These are phyloP conservation scores for Choloepus didactylus DNA, from an alignment of 2,797 vertebrate species.

Conservation along the genomic window DNA sequence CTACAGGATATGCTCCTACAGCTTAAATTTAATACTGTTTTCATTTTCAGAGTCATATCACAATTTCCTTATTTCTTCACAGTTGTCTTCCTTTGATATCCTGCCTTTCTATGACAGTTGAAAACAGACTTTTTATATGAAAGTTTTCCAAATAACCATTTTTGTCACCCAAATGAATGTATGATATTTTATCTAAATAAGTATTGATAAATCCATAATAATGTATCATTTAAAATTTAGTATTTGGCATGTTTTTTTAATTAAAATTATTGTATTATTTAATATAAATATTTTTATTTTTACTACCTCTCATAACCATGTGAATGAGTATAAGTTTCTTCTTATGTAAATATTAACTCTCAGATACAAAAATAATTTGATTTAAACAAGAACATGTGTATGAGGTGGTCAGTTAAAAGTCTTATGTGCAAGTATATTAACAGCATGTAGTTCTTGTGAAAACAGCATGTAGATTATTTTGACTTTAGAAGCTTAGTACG, in stretches of 20 bases:
- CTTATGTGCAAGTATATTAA: not conserved
- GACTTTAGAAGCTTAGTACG: not conserved
- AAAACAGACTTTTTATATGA: not conserved
- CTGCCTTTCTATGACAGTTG: not conserved
- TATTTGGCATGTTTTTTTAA: not conserved
- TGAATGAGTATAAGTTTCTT: not conserved
- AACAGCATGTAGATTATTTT: not conserved
- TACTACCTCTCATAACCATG: not conserved
- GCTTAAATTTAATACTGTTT: not conserved
- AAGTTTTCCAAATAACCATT: not conserved
- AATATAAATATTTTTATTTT: not conserved
- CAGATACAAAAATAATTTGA: not conserved
- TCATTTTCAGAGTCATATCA: not conserved
- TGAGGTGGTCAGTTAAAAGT: not conserved
- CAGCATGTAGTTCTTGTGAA: not conserved
- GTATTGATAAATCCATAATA: not conserved
- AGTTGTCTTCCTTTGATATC: not conserved
- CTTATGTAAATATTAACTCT: not conserved
- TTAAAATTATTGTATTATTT: not conserved
- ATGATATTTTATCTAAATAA: constrained; percentile 24
- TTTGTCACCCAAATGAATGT: not conserved
- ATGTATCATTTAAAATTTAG: not conserved
- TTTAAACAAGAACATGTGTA: not conserved
- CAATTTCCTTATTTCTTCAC: not conserved
- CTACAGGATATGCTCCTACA: not conserved